Base-by-base conservation (phyloP, 2,113 vertebrate genomes). In the Nicator chloris region DNA sequence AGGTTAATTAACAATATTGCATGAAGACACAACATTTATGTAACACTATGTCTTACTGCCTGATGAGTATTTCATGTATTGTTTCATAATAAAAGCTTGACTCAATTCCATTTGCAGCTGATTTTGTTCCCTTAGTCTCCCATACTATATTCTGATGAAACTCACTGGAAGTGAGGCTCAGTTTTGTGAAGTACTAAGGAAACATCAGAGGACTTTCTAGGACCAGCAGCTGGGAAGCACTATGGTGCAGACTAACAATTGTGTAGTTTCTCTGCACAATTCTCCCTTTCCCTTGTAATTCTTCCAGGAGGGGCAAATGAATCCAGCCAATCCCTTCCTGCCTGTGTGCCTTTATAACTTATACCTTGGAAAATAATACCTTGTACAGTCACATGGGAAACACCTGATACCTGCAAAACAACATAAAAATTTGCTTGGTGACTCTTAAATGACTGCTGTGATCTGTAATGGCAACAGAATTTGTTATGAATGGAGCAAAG, bases 41-140 rank as follows among this genome's bases (percentile, higher is more conserved):
- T 69, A 91, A 60, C 31, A 64, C 63, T 89, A 13, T 56, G 23
- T 84, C 81, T 72, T 79, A 80, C 76, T 63, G 33, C 50, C 56
- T 82, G 18, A 64, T 57, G 37, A 83, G 8, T 77, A 68, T 75
- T 96, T 92, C 5, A 71, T 69, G 24, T 79, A 71, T 40, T 72
- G 23, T 64, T 90, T 82, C 72, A 53, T 65, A 93, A 96, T 96
- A 97, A 94, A 96, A 76, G 37, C 86, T 96, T 73, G 73, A 81
- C 68, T 81, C 44, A 90, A 61, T 70, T 51, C 20, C 21, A 35
- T 63, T 85, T 93, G 44, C 47, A 78, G 33, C 82, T 21, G 4
- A 68, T 44, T 88, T 80, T 87, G 28, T 77, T 81, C 40, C 15
- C 19, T 64, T 51, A 37, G 37, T 28, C 35, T 95, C 47, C 56